Conservation (phyloP, 2,797 vertebrate genomes). For the Danio tinwini region DNA sequence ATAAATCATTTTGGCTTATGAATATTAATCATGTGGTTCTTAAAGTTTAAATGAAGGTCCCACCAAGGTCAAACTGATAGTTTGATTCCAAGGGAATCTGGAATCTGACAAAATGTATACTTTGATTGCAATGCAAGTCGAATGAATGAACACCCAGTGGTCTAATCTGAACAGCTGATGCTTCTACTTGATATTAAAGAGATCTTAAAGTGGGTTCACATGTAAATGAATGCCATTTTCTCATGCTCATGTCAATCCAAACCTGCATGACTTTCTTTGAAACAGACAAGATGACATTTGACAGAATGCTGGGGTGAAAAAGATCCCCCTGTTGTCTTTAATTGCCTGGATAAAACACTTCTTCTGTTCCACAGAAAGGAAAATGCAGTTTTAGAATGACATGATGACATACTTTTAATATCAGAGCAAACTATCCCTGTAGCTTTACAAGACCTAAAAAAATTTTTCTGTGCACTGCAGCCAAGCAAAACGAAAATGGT, state of each 20-base stretch:
- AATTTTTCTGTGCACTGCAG: not conserved
- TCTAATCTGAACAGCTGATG: not conserved
- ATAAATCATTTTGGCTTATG: not conserved
- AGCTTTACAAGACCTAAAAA: not conserved
- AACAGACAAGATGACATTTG: not conserved
- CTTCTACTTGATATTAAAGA: conserved; percentile 2
- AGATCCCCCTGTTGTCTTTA: not conserved
- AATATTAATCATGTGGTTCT: not conserved
- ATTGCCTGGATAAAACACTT: not conserved
- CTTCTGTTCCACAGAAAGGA: not conserved
- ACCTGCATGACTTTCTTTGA: not conserved
- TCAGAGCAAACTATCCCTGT: not conserved
- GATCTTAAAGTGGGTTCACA: not conserved
- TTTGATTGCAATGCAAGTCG: not conserved
- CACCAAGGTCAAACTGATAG: not conserved
- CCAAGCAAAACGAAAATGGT: not conserved
- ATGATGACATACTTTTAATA: not conserved
- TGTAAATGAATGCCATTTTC: no score
- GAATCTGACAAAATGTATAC: not conserved
- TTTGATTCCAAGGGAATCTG: not conserved
- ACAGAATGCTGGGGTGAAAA: not conserved
- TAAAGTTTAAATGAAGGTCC: not conserved
- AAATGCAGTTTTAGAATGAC: not conserved
- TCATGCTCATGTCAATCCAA: not conserved
- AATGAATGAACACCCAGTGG: not conserved